Percentiles rank a stretch among this genome's conserved stretches.
Evolutionary conservation across 2,888 invertebrate genomes (phyloP).

Genomic region (Eubasilissa splendida): DNA sequence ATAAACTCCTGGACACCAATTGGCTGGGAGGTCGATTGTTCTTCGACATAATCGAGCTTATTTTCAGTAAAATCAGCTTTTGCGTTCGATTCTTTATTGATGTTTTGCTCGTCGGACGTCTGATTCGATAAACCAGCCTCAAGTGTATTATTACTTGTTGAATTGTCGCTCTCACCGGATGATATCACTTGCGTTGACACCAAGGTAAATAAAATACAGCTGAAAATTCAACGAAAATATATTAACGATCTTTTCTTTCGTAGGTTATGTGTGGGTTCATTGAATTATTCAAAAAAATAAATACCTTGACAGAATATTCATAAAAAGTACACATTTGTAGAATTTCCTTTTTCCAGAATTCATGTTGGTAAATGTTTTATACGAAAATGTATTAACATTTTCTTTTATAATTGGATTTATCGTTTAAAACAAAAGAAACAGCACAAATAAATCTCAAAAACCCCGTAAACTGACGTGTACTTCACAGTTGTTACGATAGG

Average conservation of each 20-base stretch:
- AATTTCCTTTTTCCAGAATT: slow-evolving; percentile 73
- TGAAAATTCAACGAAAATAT: slow-evolving; percentile 63
- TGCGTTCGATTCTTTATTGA: slow-evolving; percentile 2
- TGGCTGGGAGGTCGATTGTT: background rate
- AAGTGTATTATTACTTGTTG: slow-evolving; percentile 19
- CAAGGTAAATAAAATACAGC: slow-evolving; percentile 74
- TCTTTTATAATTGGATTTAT: slow-evolving; percentile 36
- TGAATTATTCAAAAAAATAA: background rate
- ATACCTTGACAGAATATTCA: slow-evolving; percentile 75
- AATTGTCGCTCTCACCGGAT: slow-evolving; percentile 44
- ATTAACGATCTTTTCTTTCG: slow-evolving; percentile 11
- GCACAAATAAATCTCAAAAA: slow-evolving; percentile 35
- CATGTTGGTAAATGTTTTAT: slow-evolving; percentile 67
- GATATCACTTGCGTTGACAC: slow-evolving; percentile 61
- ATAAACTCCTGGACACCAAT: slow-evolving; percentile 66
- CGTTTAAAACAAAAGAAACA: slow-evolving; percentile 32
- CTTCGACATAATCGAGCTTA: background rate
- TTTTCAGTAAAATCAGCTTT: slow-evolving; percentile 20
- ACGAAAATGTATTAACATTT: slow-evolving; percentile 39
- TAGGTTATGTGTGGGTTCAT: slow-evolving; percentile 17
- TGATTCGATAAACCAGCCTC: slow-evolving; percentile 23
- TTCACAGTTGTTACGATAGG: slow-evolving; percentile 32
- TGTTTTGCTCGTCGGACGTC: slow-evolving; percentile 1
- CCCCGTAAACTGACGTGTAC: slow-evolving; percentile 50
- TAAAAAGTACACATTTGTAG: slow-evolving; percentile 76